Evolutionary conservation across 2,113 vertebrate genomes (phyloP).

Genomic region (Piaya cayana): DNA sequence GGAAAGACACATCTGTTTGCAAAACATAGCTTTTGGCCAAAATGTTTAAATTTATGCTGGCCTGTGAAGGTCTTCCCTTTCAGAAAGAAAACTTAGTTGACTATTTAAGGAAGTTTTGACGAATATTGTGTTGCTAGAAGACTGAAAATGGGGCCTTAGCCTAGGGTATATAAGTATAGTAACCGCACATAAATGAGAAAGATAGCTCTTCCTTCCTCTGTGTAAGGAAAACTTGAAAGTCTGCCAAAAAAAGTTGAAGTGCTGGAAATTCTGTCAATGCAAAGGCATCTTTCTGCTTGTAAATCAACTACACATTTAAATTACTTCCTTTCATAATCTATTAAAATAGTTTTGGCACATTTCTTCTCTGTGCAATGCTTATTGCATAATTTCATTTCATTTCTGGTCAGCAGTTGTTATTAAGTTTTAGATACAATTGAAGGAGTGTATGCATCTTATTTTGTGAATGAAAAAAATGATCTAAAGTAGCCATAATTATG

Average conservation of each 20-base stretch:
- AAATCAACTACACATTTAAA: constrained; percentile 60
- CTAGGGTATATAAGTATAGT: constrained; percentile 1
- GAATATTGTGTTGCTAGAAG: background rate
- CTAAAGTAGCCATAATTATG: background rate
- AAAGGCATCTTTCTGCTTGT: constrained; percentile 52
- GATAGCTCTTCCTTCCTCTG: constrained; percentile 60
- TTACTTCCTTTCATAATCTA: constrained; percentile 58
- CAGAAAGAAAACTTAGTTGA: background rate
- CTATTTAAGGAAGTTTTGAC: constrained; percentile 1
- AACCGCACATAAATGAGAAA: constrained; percentile 13
- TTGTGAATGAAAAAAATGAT: constrained; percentile 19
- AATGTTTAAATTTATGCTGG: background rate
- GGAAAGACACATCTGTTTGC: background rate
- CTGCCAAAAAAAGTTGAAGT: constrained; percentile 53
- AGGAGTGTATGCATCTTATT: background rate
- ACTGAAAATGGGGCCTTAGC: constrained; percentile 2
- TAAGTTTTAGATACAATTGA: constrained; percentile 24
- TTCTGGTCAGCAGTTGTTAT: constrained; percentile 21
- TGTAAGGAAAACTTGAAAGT: constrained; percentile 47
- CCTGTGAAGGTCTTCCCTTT: background rate
- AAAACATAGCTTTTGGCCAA: background rate
- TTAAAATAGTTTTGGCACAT: constrained; percentile 39
- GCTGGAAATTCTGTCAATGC: constrained; percentile 56
- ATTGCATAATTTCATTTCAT: constrained; percentile 45
- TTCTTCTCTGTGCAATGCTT: constrained; percentile 39